A percentile compares a stretch with the other conserved stretches of the same genome.
Evolutionary conservation across 1,140 invertebrate species (phyloP).

Genomic region (Wiebesia pumilae): DNA sequence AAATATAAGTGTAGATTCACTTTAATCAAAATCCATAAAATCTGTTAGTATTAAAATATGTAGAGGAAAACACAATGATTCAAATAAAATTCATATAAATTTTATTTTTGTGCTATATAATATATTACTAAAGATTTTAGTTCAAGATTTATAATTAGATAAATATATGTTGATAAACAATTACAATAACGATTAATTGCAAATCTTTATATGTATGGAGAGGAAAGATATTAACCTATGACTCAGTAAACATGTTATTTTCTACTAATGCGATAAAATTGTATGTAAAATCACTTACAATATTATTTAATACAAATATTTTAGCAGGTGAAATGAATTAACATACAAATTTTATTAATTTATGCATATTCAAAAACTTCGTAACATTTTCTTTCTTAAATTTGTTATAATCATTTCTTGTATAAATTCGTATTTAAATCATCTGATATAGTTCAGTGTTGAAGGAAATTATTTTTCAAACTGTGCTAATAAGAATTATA

Average conservation of each 20-base stretch:
- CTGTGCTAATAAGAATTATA: no score
- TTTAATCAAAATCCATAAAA: no score
- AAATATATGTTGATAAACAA: background rate
- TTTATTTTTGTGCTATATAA: background rate
- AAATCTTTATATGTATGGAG: background rate
- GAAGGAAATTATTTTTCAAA: no score
- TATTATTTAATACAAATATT: background rate
- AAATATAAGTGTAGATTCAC: no score
- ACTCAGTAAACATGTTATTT: constrained; percentile 1
- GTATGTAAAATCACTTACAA: background rate
- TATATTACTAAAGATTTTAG: background rate
- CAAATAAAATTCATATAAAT: background rate
- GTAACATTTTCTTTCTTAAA: background rate
- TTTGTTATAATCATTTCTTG: background rate
- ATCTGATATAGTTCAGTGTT: background rate
- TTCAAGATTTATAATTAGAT: background rate
- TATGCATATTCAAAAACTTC: background rate
- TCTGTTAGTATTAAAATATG: background rate
- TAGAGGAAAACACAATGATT: background rate
- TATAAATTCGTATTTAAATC: background rate
- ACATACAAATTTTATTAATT: background rate
- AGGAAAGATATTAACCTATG: constrained; percentile 15
- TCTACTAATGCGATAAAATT: background rate
- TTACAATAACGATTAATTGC: background rate
- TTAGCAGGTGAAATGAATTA: background rate